A percentile compares a stretch with the other conserved stretches of the same genome.
phyloP scores from a whole-genome alignment of 1,140 invertebrate genomes.

The Neuroterus valhalla region DNA sequence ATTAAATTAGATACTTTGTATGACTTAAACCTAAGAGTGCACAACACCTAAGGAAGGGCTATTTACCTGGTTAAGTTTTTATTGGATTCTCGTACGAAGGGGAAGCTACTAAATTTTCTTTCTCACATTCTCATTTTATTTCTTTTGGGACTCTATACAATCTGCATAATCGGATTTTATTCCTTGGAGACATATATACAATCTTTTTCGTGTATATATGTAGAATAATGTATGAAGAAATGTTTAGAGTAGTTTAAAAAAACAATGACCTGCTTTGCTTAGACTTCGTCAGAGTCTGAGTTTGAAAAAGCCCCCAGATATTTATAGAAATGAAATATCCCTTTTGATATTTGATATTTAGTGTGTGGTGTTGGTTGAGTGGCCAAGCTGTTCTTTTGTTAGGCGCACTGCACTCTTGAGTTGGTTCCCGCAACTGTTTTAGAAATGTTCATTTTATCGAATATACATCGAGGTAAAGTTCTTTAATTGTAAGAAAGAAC shows the following conservation, averaged over 20 bases:
- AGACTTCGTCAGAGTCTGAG: too few relatives aligned
- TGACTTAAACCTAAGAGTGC: constrained; percentile 68
- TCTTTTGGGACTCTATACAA: too few relatives aligned
- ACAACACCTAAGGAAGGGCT: constrained; percentile 50
- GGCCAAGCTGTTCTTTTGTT: constrained; percentile 34
- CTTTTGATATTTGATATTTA: background rate
- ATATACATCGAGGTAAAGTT: constrained; percentile 59
- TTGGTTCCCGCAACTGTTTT: constrained; percentile 72
- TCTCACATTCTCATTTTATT: too few relatives aligned
- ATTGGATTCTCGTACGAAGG: constrained; percentile 12
- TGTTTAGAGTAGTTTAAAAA: constrained; percentile 14
- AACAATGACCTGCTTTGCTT: background rate
- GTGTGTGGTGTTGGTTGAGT: background rate
- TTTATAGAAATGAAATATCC: constrained; percentile 20
- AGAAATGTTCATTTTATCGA: constrained; percentile 64
- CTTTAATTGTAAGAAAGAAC: constrained; percentile 55
- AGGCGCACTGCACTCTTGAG: constrained; percentile 61
- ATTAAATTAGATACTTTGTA: constrained; percentile 29
- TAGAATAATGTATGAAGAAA: constrained; percentile 27
- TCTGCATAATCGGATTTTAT: background rate
- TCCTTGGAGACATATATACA: background rate
- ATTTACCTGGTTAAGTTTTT: constrained; percentile 23
- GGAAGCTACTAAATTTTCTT: background rate
- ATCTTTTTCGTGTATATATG: constrained; percentile 10
- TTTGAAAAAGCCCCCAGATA: too few relatives aligned